A percentile compares a stretch with the other conserved stretches of the same genome.
Evolutionary conservation across 2,797 vertebrate species (phyloP).

Genomic region (Malurus leucopterus): DNA sequence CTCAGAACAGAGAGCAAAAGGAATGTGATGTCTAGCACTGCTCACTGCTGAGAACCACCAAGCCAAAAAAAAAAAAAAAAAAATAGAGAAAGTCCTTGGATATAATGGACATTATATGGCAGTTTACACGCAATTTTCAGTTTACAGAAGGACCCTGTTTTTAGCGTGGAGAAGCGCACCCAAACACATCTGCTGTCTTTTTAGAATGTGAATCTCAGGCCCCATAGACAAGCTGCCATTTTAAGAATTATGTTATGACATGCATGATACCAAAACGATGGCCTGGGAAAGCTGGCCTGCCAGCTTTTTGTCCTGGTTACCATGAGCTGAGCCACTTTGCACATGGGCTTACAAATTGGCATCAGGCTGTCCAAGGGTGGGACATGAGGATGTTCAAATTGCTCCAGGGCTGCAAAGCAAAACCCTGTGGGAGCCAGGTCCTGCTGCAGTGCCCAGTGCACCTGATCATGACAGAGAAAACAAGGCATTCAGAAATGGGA

Average conservation of each 20-base stretch:
- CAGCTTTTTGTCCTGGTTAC: not conserved
- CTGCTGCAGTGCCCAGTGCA: not conserved
- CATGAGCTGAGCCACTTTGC: not conserved
- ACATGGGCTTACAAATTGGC: not conserved
- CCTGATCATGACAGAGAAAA: not conserved
- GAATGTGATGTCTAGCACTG: rapidly evolving
- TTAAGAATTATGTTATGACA: not conserved
- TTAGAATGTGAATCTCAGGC: not conserved
- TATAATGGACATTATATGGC: too few relatives aligned
- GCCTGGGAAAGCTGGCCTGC: not conserved
- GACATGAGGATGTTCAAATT: not conserved
- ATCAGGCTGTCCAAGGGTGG: not conserved
- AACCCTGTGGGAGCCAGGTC: not conserved
- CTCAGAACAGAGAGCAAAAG: not conserved
- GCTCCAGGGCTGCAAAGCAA: not conserved
- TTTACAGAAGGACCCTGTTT: rapidly evolving
- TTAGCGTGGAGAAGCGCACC: not conserved
- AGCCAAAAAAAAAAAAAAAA: rapidly evolving
- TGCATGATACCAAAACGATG: not conserved
- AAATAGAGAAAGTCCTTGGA: not conserved
- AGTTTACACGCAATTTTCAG: not conserved
- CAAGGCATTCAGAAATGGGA: not conserved
- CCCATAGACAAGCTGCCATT: not conserved
- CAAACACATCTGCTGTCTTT: not conserved
- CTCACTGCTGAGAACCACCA: not conserved